Conservation (phyloP, 2,113 vertebrate species). For the Anser cygnoides region DNA sequence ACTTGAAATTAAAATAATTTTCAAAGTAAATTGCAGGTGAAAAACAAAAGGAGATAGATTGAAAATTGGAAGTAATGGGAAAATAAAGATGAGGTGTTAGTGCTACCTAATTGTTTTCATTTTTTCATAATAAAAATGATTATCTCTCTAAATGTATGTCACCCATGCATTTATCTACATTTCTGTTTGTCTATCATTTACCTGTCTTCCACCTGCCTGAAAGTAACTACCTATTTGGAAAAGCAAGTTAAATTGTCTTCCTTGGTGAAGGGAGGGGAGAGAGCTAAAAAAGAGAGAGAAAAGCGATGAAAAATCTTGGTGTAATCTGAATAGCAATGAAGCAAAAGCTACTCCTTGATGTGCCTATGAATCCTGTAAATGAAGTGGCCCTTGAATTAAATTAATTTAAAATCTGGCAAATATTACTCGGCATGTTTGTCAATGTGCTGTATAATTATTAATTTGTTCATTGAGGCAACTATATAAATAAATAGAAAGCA, state of each 20-base stretch:
- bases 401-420: slow-evolving; percentile 88
- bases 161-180: slow-evolving; percentile 62
- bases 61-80: slow-evolving; percentile 71
- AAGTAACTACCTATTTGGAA: slow-evolving; percentile 75
- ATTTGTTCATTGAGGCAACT: slow-evolving; percentile 86
- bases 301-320: slow-evolving; percentile 76
- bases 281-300: slow-evolving; percentile 61
- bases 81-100: slow-evolving; percentile 73
- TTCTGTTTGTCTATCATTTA: slow-evolving; percentile 78
- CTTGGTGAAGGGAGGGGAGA: slow-evolving; percentile 52
- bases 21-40: slow-evolving; percentile 56
- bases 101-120: slow-evolving; percentile 75
- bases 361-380: slow-evolving; percentile 83
- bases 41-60: slow-evolving; percentile 72
- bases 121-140: slow-evolving; percentile 69
- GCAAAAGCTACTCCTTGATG: slow-evolving; percentile 77
- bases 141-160: slow-evolving; percentile 72
- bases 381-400: slow-evolving; percentile 88
- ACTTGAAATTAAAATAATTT: slow-evolving; percentile 68
- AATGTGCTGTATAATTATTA: slow-evolving; percentile 88
- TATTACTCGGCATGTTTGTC: slow-evolving; percentile 85
- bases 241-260: slow-evolving; percentile 74
- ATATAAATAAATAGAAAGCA: slow-evolving; percentile 87
- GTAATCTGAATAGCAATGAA: slow-evolving; percentile 79
- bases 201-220: slow-evolving; percentile 73